Conservation (phyloP, 2,888 invertebrate genomes). For the Macrosiphum euphorbiae region DNA sequence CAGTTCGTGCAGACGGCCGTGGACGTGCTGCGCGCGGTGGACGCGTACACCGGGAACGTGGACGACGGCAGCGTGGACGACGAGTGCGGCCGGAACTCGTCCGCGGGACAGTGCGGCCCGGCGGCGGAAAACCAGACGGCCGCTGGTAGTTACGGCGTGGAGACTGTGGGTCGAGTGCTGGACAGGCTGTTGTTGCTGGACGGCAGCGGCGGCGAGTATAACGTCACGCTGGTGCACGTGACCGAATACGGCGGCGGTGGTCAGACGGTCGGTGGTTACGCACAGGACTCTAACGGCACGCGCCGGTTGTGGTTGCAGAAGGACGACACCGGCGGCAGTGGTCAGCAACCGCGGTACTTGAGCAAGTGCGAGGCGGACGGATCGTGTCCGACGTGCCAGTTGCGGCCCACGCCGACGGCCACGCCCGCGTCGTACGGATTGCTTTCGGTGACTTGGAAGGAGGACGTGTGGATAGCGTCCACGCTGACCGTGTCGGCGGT, state of each 20-base stretch:
- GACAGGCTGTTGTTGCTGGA: constrained; percentile 34
- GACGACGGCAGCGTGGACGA: not conserved
- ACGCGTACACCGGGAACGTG: constrained; percentile 1
- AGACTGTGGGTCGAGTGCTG: not conserved
- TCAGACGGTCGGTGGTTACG: constrained; percentile 15
- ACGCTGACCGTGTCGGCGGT: constrained; percentile 78
- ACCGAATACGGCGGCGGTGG: constrained; percentile 46
- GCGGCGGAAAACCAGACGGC: not conserved
- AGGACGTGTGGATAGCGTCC: constrained; percentile 63
- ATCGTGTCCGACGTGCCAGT: constrained; percentile 17
- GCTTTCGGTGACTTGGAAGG: constrained; percentile 53
- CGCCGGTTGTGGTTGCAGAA: constrained; percentile 24
- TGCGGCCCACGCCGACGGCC: not conserved
- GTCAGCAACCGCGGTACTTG: not conserved
- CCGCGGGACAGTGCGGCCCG: not conserved
- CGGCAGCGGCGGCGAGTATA: constrained; percentile 29
- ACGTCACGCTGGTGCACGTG: constrained; percentile 59
- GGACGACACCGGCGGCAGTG: not conserved
- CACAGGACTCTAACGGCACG: constrained; percentile 55
- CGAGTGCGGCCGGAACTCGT: not conserved
- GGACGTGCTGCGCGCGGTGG: constrained; percentile 44
- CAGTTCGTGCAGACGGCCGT: constrained; percentile 58
- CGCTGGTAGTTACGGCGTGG: not conserved
- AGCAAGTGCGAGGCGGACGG: not conserved
- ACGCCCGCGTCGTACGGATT: not conserved